Base-by-base conservation (phyloP, 2,888 invertebrate species). In the Acanthosepion pharaonis region DNA sequence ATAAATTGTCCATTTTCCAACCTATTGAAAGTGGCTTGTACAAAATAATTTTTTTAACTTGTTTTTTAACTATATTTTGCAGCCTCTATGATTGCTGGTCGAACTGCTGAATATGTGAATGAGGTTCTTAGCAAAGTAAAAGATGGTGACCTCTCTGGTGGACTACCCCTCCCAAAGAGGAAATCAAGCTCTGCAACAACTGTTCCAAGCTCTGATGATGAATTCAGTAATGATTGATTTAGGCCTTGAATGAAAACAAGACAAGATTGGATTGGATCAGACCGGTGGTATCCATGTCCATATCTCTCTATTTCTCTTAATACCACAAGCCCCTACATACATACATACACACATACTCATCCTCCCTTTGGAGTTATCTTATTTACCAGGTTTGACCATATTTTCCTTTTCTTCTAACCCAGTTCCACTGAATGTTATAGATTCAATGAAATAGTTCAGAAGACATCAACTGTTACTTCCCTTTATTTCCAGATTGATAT, bases 31-130 rank as follows among this genome's bases (percentile, higher is more conserved):
- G 15, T 20, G 23, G 4, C 48, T 92, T 92, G 42, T 48, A 48
- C 28, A 92, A 11, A 48, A 28, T n/a, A 15, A 18, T 15, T 49
- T 91, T 48, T 91, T 42, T 33, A 53, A 53, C 53, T 48, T 53
- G 91, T 59, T 25, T 92, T n/a, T 20, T 33, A 33, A 78, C 18
- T 78, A 15, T 78, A 78, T n/a, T 78, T 78, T 97, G 94, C 98
- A 98, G 99, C 98, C 98, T 98, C 98, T 94, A 98, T 98, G 98
- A 98, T 99, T 97, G 99, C 99, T 94, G 99, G 99, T 94, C 98
- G 98, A 96, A 98, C 99, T 94, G 99, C 99, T 25, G 99, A 99
- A 96, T 99, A 98, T 97, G 99, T 99, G 91, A 99, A 99, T 97
- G 98, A 98, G 97, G 98, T 99, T 95, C 98, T 99, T 97, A 99